Evolutionary conservation across 2,797 vertebrate species (phyloP).

Genomic region (Peromyscus melanophrys): DNA sequence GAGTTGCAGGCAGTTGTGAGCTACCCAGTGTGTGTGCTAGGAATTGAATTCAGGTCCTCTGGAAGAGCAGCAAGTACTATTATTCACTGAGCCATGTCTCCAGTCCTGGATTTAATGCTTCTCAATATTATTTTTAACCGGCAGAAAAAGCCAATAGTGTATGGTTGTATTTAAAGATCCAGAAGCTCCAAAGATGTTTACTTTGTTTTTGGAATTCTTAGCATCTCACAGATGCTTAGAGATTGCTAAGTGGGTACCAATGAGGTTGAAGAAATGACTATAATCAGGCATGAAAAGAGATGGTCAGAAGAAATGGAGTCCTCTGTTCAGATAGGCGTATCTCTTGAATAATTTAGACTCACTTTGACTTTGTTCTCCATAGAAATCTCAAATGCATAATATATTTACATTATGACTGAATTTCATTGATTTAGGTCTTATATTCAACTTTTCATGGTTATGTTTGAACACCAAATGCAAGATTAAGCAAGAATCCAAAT

Average conservation of each 20-base stretch:
- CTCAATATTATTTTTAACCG: not conserved
- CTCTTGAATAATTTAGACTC: not conserved
- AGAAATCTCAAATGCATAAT: not conserved
- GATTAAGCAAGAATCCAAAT: conserved; percentile 56
- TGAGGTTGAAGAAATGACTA: not conserved
- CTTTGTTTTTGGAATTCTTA: conserved; percentile 45
- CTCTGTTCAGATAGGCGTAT: not conserved
- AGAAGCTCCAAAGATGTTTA: not conserved
- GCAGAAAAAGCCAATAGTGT: not conserved
- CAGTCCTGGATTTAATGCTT: not conserved
- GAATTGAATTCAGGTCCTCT: not conserved
- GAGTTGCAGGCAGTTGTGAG: not conserved
- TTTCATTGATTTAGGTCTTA: not conserved
- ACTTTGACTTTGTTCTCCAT: not conserved
- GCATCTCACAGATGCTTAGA: not conserved
- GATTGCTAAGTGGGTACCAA: not conserved
- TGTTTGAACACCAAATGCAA: conserved; percentile 37
- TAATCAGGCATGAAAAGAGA: not conserved
- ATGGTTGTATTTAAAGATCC: not conserved
- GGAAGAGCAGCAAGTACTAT: not conserved
- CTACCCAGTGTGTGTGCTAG: not conserved
- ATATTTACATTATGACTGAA: not conserved
- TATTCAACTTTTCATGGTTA: conserved; percentile 13
- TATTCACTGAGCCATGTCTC: not conserved
- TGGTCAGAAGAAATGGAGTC: not conserved